A percentile compares a stretch with the other conserved stretches of the same genome.
These are phyloP conservation scores for Ptychochromis oligacanthus DNA, from an alignment of 2,113 vertebrate species.

Conservation along the genomic window DNA sequence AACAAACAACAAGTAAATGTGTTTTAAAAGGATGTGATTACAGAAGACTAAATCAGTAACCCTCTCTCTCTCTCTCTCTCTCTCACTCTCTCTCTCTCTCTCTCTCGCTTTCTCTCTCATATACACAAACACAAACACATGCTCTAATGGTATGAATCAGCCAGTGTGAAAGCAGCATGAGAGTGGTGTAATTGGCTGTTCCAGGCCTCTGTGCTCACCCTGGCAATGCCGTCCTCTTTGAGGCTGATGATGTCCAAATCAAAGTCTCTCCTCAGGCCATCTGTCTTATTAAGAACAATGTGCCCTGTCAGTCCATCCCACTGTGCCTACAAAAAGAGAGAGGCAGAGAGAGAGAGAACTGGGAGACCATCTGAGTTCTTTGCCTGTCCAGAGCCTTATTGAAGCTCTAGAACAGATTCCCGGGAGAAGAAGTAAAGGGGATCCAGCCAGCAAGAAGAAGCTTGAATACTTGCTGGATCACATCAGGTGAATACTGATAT, in stretches of 20 bases:
- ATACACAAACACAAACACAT: slow-evolving; percentile 8
- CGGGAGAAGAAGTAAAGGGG: slow-evolving; percentile 3
- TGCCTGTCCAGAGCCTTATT: not conserved
- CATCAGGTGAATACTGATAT: not conserved
- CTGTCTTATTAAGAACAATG: slow-evolving; percentile 95
- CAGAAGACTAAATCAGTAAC: slow-evolving; percentile 10
- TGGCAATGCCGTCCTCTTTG: slow-evolving; percentile 93
- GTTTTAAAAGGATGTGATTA: not conserved
- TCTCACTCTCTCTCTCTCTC: not conserved
- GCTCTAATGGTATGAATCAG: slow-evolving; percentile 46
- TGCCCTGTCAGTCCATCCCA: slow-evolving; percentile 97
- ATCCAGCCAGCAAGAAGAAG: not conserved
- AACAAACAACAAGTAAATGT: slow-evolving; percentile 24
- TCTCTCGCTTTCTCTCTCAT: not conserved
- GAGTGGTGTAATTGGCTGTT: slow-evolving; percentile 49
- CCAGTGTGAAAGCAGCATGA: slow-evolving; percentile 24
- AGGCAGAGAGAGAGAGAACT: slow-evolving; percentile 17
- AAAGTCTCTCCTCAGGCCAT: slow-evolving; percentile 94
- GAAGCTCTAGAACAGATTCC: slow-evolving; percentile 11
- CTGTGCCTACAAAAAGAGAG: slow-evolving; percentile 81
- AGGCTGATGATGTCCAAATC: slow-evolving; percentile 98
- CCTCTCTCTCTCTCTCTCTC: not conserved
- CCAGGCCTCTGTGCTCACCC: slow-evolving; percentile 81
- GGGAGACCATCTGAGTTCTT: slow-evolving; percentile 1
- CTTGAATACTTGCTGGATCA: not conserved